These are phyloP conservation scores for Tragelaphus strepsiceros DNA, from an alignment of 2,113 vertebrate genomes.

Conservation along the genomic window DNA sequence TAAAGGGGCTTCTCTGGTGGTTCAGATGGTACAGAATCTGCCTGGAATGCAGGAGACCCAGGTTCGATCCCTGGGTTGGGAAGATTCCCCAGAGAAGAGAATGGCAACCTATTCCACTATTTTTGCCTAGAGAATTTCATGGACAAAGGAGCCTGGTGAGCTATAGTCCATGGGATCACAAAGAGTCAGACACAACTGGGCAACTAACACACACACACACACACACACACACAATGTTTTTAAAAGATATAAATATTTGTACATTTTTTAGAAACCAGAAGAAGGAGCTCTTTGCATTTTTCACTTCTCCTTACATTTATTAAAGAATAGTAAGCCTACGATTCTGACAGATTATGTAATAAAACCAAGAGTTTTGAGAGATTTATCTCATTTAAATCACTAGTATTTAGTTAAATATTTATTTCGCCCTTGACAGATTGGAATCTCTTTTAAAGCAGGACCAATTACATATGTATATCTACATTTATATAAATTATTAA, in stretches of 20 bases:
- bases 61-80: not conserved
- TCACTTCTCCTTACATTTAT: not conserved
- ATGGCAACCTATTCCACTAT: not conserved
- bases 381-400: not conserved
- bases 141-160: not conserved
- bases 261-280: not conserved
- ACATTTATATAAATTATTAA: not conserved
- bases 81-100: not conserved
- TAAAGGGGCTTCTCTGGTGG: not conserved
- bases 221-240: not conserved
- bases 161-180: not conserved
- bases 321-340: not conserved
- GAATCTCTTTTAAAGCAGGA: not conserved
- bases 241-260: not conserved
- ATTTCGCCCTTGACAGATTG: not conserved
- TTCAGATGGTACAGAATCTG: not conserved
- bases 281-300: not conserved
- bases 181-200: not conserved
- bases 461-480: not conserved
- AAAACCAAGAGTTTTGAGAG: not conserved
- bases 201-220: not conserved
- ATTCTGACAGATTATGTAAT: not conserved
- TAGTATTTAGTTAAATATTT: not conserved
- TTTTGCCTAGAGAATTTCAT: not conserved
- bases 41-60: not conserved